A percentile compares a stretch with the other conserved stretches of the same genome.
phyloP scores from a whole-genome alignment of 2,888 invertebrate species.

The Octodonta nipae region DNA sequence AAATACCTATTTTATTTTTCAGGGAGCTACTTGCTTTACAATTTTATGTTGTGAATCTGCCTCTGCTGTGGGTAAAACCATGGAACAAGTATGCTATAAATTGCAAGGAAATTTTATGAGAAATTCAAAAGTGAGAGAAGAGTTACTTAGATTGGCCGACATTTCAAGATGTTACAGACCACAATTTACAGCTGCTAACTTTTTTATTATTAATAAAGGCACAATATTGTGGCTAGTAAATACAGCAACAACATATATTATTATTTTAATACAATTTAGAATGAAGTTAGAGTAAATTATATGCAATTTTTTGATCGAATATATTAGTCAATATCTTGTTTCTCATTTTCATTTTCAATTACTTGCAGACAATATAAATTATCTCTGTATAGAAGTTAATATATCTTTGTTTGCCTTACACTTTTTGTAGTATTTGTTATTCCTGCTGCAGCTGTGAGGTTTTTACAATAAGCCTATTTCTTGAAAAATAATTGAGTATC shows the following conservation, averaged over 20 bases:
- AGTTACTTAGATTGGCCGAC: slow-evolving; percentile 7
- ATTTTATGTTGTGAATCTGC: slow-evolving; percentile 7
- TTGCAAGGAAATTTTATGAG: slow-evolving; percentile 8
- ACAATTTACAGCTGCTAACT: slow-evolving; percentile 8
- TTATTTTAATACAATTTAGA: slow-evolving; percentile 9
- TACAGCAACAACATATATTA: slow-evolving; percentile 9
- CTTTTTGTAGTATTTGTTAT: no score
- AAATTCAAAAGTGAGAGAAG: slow-evolving; percentile 7
- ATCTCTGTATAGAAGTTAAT: no score
- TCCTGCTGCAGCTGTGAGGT: no score
- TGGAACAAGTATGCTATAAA: slow-evolving; percentile 5
- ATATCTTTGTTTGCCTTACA: no score
- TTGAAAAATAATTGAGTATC: no score
- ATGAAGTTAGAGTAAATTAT: no score
- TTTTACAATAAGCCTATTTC: no score
- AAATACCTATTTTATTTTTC: slow-evolving; percentile 5
- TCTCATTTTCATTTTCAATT: no score
- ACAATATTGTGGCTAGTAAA: slow-evolving; percentile 8
- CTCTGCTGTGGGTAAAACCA: slow-evolving; percentile 2
- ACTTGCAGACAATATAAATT: no score
- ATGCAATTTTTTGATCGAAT: no score
- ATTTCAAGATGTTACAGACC: slow-evolving; percentile 5
- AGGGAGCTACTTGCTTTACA: slow-evolving; percentile 4
- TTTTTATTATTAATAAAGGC: slow-evolving; percentile 8
- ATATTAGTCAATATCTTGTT: no score